phyloP scores from a whole-genome alignment of 2,888 invertebrate species.

The Arrhopalites spinosus region DNA sequence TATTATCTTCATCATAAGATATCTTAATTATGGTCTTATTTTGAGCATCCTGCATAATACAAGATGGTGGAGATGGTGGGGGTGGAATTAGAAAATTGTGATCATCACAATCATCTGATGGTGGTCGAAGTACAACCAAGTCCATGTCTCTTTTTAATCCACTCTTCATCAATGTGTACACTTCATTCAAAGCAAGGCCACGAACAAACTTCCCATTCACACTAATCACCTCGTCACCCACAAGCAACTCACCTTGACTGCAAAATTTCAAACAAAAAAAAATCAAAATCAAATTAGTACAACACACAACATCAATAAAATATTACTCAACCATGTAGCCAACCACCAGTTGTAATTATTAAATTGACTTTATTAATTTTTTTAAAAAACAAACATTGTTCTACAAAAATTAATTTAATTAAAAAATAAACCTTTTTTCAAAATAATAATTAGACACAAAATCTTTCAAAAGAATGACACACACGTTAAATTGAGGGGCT shows the following conservation, averaged over 20 bases:
- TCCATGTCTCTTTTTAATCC: conserved; percentile 53
- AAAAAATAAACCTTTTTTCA: no score
- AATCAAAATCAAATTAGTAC: background rate
- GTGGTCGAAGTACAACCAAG: conserved; percentile 46
- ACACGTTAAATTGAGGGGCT: no score
- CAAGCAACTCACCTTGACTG: conserved; percentile 78
- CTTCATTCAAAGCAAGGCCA: conserved; percentile 71
- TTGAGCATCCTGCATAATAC: conserved; percentile 47
- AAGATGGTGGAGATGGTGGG: conserved; percentile 35
- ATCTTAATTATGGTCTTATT: conserved; percentile 56
- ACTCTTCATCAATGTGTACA: conserved; percentile 60
- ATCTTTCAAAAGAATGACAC: no score
- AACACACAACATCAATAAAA: no score
- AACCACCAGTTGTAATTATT: no score
- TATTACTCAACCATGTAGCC: no score
- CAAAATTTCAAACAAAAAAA: conserved; percentile 43
- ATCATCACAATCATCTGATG: conserved; percentile 1
- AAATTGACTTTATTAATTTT: no score
- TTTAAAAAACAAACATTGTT: no score
- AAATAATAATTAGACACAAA: no score
- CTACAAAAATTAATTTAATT: no score
- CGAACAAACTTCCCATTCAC: conserved; percentile 82
- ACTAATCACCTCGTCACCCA: conserved; percentile 88
- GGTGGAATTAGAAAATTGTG: conserved; percentile 8
- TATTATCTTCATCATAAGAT: conserved; percentile 47